Percentiles rank a stretch among this genome's conserved stretches.
Evolutionary conservation across 2,113 vertebrate genomes (phyloP).

Genomic region (Ondatra zibethicus): DNA sequence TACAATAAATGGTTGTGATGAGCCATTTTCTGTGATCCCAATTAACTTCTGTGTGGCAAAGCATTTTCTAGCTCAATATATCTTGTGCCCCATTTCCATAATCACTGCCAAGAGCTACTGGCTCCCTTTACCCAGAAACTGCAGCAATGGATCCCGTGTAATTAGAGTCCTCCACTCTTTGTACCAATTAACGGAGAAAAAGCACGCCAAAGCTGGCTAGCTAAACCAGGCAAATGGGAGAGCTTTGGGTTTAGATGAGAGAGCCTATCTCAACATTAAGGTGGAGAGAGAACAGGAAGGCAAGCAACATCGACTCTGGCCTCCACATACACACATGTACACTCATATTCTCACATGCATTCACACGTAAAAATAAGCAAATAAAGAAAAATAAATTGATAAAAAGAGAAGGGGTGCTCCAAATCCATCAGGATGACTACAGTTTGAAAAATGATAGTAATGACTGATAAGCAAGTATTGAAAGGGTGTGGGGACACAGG

Average conservation of each 20-base stretch:
- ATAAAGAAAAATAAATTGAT: neutral
- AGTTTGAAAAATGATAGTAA: neutral
- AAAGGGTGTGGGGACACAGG: neutral
- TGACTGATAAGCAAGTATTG: neutral
- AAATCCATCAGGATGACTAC: neutral
- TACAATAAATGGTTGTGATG: neutral
- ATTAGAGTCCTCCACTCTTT: neutral
- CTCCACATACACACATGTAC: neutral
- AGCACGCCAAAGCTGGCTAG: neutral
- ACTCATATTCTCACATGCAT: neutral
- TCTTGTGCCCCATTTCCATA: conserved; percentile 6
- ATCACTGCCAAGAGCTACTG: conserved; percentile 14
- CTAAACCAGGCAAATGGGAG: neutral
- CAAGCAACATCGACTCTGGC: neutral
- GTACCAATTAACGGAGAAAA: neutral
- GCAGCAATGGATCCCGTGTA: neutral
- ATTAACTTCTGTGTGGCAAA: conserved; percentile 29
- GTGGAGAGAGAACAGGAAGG: neutral
- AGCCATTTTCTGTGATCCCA: conserved; percentile 17
- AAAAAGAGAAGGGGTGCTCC: neutral
- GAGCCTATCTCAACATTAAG: neutral
- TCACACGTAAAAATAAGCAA: neutral
- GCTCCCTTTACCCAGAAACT: neutral
- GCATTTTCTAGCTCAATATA: neutral
- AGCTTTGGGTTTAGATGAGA: neutral